Conservation (phyloP, 1,140 invertebrate species). For the Holotrichia oblita region DNA sequence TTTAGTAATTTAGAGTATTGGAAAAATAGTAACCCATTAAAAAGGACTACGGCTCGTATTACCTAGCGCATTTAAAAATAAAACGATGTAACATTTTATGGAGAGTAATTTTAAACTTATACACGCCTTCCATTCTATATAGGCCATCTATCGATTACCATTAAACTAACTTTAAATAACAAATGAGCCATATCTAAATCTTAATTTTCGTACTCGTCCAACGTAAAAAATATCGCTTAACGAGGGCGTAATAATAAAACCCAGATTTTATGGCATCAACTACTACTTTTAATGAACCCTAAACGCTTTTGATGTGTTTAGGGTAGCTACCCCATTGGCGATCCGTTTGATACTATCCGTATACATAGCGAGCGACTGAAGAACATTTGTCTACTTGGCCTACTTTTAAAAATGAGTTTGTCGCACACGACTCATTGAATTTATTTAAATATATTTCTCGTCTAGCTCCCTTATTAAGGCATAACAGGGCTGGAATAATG, state of each 20-base stretch:
- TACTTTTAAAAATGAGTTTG: not conserved
- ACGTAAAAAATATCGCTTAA: not conserved
- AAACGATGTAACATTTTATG: not conserved
- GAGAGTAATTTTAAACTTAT: not conserved
- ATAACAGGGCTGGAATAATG: not conserved
- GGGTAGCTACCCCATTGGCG: not conserved
- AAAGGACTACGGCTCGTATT: no score
- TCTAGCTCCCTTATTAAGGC: not conserved
- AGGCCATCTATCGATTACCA: not conserved
- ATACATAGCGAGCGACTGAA: not conserved
- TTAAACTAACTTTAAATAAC: not conserved
- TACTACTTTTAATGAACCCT: slow-evolving; percentile 14
- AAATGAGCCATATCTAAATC: slow-evolving; percentile 2
- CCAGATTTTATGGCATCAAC: not conserved
- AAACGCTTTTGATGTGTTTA: slow-evolving; percentile 2
- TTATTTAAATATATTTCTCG: not conserved
- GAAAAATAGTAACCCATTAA: no score
- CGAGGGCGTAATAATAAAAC: not conserved
- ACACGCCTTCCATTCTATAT: not conserved
- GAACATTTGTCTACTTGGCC: not conserved
- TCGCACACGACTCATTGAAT: slow-evolving; percentile 18
- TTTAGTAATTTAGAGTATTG: no score
- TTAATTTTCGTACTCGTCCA: slow-evolving; percentile 6
- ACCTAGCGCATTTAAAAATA: no score
- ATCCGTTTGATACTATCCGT: not conserved